Evolutionary conservation across 2,797 vertebrate genomes (phyloP), one percentile per base, ranked within the genome.

Genomic region (Oryzias sinensis): DNA sequence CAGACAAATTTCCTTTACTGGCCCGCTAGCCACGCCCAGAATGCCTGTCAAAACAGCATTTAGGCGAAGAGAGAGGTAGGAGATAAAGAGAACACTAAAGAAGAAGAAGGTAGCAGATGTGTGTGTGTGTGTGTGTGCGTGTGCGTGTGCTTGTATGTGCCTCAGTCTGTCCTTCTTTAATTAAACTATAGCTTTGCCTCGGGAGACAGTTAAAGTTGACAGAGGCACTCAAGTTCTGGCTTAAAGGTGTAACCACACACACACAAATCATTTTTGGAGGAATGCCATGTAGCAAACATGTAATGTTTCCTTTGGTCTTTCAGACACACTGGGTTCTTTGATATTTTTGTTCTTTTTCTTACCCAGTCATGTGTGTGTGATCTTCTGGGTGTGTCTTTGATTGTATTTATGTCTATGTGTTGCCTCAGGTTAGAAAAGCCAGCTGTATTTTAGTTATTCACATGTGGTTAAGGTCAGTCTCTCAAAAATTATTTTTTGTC

Each of bases 181-280:
- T 88, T 87, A 90, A 91, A 92, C 68, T 72, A 80, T 86, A 77
- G 86, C 90, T 92, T 33, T 91, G 90, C 89, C 92, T 90, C 76
- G 61, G 77, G 88, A 93, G 89, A 93, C 87, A 87, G 87, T 93
- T 81, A 91, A 90, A 93, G 92, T 91, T 94, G 92, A 93, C 88
- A 89, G 93, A 92, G 92, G 89, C 89, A 88, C 90, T 94, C 92
- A 93, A 93, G 93, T 92, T 93, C 92, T 92, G 90, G 91, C 91
- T 90, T 89, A 92, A 88, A 92, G 91, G 80, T 91, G 71, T 67
- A 47, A 27, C 69, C 71, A 61, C 44, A 49, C 57, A 40, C 44
- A 65, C 53, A 61, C 25, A 75, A 65, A 78, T 79, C 25, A 67
- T 74, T 81, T 85, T 77, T 46, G 33, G 48, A 69, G 72, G 65